phyloP scores from a whole-genome alignment of 2,888 invertebrate genomes.

The Brachypterus glaber region DNA sequence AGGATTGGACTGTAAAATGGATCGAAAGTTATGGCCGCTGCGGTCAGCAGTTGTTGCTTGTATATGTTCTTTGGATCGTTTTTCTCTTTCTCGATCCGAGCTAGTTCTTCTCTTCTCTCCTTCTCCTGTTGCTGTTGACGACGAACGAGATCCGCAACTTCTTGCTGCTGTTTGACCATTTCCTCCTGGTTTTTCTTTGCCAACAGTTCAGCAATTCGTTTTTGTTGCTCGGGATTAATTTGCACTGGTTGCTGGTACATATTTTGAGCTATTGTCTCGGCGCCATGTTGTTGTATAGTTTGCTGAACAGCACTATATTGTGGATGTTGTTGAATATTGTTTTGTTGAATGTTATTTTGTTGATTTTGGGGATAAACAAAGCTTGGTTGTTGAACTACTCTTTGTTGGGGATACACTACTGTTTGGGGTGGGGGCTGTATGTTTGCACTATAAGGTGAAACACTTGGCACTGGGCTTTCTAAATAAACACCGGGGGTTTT shows the following conservation, averaged over 20 bases:
- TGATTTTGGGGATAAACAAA: background rate
- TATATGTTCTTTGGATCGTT: slow-evolving; percentile 24
- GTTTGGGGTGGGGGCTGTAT: background rate
- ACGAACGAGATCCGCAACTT: slow-evolving; percentile 9
- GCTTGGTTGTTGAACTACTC: background rate
- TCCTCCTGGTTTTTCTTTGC: slow-evolving; percentile 11
- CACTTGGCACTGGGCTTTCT: too few species aligned
- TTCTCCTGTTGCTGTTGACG: slow-evolving; percentile 13
- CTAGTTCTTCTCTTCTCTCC: slow-evolving; percentile 13
- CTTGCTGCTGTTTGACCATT: slow-evolving; percentile 15
- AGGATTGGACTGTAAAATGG: slow-evolving; percentile 71
- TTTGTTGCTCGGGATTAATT: background rate
- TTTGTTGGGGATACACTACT: background rate
- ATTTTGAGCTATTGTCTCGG: background rate
- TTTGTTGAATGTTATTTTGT: background rate
- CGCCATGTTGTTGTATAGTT: background rate
- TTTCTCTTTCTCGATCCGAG: slow-evolving; percentile 19
- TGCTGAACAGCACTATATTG: background rate
- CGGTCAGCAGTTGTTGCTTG: slow-evolving; percentile 41
- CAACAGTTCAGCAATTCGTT: slow-evolving; percentile 1
- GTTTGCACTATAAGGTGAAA: too few species aligned
- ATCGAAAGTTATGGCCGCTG: slow-evolving; percentile 42
- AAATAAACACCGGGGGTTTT: slow-evolving; percentile 5
- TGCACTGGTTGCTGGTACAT: background rate
- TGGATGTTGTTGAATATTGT: background rate